Conservation (phyloP, 1,140 invertebrate genomes). For the Lepidurus arcticus region DNA sequence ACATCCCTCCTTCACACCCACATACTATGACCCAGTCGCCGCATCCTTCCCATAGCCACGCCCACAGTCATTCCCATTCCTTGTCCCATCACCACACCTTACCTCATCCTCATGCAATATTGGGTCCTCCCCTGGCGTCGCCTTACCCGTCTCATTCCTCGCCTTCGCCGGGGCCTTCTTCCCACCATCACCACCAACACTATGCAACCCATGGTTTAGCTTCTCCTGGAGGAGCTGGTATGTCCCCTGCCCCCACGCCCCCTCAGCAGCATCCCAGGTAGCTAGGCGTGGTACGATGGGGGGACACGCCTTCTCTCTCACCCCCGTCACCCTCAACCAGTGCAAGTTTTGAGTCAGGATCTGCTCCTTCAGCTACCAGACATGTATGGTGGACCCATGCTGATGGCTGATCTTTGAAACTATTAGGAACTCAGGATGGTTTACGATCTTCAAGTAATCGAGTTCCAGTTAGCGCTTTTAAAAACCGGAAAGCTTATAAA, state of each 20-base stretch:
- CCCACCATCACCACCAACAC: slow-evolving; percentile 30
- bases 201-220: slow-evolving; percentile 32
- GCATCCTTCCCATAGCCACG: slow-evolving; percentile 43
- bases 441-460: not conserved
- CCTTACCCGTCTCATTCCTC: slow-evolving; percentile 26
- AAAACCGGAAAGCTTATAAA: not conserved
- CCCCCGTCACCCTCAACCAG: not conserved
- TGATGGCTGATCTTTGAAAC: not conserved
- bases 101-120: slow-evolving; percentile 28
- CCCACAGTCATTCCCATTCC: slow-evolving; percentile 35
- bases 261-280: slow-evolving; percentile 16
- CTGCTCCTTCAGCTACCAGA: not conserved
- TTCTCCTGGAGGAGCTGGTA: slow-evolving; percentile 26
- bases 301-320: slow-evolving; percentile 7
- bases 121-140: slow-evolving; percentile 30
- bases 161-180: slow-evolving; percentile 30
- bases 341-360: not conserved
- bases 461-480: not conserved
- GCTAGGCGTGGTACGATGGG: slow-evolving; percentile 16
- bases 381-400: slow-evolving; percentile 4
- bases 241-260: slow-evolving; percentile 8
- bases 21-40: slow-evolving; percentile 42
- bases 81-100: slow-evolving; percentile 33
- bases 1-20: slow-evolving; percentile 39
- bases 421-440: slow-evolving; percentile 8